A percentile compares a stretch with the other conserved stretches of the same genome.
Evolutionary conservation across 2,113 vertebrate genomes (phyloP).

Genomic region (Dromas ardeola): DNA sequence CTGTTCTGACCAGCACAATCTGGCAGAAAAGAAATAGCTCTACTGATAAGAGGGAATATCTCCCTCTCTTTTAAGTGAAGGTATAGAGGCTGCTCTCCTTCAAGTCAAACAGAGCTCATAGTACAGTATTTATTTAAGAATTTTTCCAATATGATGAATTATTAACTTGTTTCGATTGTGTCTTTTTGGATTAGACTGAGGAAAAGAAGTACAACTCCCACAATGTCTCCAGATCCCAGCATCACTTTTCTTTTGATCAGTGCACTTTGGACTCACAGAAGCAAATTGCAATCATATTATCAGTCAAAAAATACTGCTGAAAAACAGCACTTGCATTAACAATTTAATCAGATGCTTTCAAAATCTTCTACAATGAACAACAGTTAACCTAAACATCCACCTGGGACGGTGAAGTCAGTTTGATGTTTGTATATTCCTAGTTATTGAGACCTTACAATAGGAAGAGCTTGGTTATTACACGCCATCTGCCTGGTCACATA

Average conservation of each 20-base stretch:
- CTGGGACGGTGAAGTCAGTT: background rate
- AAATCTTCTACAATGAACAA: background rate
- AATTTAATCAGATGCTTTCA: background rate
- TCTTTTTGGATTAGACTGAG: background rate
- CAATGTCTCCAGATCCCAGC: background rate
- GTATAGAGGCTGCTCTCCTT: background rate
- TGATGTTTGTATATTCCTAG: background rate
- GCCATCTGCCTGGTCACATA: background rate
- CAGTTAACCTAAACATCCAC: background rate
- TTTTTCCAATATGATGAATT: slow-evolving; percentile 6
- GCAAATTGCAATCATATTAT: background rate
- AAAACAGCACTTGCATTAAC: background rate
- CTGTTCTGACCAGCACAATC: background rate
- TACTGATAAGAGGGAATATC: slow-evolving; percentile 18
- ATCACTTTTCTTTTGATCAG: slow-evolving; percentile 7
- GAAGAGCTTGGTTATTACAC: background rate
- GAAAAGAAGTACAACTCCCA: background rate
- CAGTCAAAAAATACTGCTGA: background rate
- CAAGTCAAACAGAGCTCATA: background rate
- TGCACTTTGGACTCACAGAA: background rate
- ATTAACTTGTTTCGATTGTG: slow-evolving; percentile 12
- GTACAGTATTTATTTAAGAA: slow-evolving; percentile 19
- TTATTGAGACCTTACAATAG: background rate
- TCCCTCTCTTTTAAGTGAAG: background rate
- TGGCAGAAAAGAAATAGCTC: slow-evolving; percentile 8